Percentiles rank a stretch among this genome's conserved stretches.
phyloP scores from a whole-genome alignment of 2,797 vertebrate species.

The Lepilemur ruficaudatus region DNA sequence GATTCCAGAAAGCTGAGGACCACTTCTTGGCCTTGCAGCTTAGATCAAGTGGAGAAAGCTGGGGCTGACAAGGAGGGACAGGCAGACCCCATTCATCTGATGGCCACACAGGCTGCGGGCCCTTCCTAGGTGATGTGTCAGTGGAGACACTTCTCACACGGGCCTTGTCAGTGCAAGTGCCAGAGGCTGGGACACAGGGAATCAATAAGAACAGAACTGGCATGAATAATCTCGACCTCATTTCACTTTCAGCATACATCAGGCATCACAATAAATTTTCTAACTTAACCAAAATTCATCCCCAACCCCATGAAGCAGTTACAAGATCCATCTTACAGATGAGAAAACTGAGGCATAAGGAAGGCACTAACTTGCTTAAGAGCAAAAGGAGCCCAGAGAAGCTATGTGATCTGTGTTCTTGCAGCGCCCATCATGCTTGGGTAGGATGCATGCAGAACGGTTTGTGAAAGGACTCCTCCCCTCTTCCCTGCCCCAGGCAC shows the following conservation, averaged over 20 bases:
- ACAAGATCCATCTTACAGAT: neutral
- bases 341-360: neutral
- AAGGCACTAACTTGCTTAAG: neutral
- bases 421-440: rapidly evolving
- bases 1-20: neutral
- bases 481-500: neutral
- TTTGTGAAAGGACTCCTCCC: no score
- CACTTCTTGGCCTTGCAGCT: neutral
- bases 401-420: neutral
- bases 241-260: neutral
- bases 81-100: neutral
- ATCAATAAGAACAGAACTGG: neutral
- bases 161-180: neutral
- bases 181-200: neutral
- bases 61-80: neutral
- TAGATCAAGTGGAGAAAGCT: neutral
- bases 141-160: rapidly evolving
- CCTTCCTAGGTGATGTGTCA: neutral
- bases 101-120: neutral
- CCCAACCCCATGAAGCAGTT: neutral
- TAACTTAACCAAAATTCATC: neutral
- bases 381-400: neutral
- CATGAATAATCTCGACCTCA: neutral
- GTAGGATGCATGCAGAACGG: rapidly evolving
- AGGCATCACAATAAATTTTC: neutral